Base-by-base conservation (phyloP, 2,797 vertebrate species). In the Eremophila alpestris region DNA sequence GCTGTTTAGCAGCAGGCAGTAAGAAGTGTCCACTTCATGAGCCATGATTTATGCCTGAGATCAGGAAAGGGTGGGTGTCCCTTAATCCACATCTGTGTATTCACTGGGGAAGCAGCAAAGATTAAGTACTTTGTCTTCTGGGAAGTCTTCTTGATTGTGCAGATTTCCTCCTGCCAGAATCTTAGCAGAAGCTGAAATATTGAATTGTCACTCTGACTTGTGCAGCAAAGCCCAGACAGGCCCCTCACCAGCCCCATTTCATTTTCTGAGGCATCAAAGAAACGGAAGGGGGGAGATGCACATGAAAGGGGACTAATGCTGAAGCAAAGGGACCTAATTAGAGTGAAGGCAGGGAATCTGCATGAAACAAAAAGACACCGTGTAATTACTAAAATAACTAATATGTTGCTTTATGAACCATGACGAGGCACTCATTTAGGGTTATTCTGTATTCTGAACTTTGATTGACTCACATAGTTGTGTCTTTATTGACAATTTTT, bases 261-360 rank as follows among this genome's bases (percentile, higher is more conserved):
- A 9, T 73, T 78, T 87, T 76, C 63, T 58, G 63, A 69, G 55
- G 27, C 40, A 56, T 16, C 13, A 27, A 52, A 90, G 89, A 52
- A 14, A 20, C 0, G 0, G 41, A 41, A 70, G 4, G 9, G 27
- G 9, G 22, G 13, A 78, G 49, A 70, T 32, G 26, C 9, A 21
- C 6, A 1, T 27, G 74, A 56, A 86, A 89, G 20, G 24, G 2
- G 0, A 34, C 21, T 24, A 67, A 10, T 3, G 29, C 69, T 81
- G 73, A 62, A 63, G 34, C 18, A 83, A 92, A 67, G 32, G 14
- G 8, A 30, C 17, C 29, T 48, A 32, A 56, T 75, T 48, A 77
- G 36, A 63, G 14, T 16, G 59, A 52, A 67, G 69, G 36, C 24
- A 70, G 60, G 38, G 58, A 67, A 71, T 87, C 21, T 30, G 11